These are phyloP conservation scores for Hybognathus amarus DNA, from an alignment of 2,797 vertebrate genomes.

Conservation along the genomic window DNA sequence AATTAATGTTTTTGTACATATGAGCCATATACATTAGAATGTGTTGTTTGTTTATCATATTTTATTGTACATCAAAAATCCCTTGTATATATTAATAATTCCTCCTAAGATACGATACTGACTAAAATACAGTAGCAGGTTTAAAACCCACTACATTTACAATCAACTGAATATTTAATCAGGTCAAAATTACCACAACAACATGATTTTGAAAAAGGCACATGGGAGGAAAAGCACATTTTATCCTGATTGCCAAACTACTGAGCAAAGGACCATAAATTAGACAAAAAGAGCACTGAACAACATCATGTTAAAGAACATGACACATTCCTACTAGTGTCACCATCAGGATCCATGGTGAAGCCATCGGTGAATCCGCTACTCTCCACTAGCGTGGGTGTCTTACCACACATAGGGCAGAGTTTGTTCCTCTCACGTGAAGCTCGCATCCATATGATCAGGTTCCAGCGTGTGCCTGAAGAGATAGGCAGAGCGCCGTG, in stretches of 20 bases:
- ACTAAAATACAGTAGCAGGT: constrained; percentile 1
- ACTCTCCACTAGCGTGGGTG: constrained; percentile 79
- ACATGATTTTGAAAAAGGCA: constrained; percentile 12
- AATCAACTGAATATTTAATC: constrained; percentile 6
- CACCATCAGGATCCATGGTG: constrained; percentile 65
- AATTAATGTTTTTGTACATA: constrained; percentile 23
- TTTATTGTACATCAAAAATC: constrained; percentile 23
- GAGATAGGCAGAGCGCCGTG: constrained; percentile 90
- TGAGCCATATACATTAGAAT: constrained; percentile 6
- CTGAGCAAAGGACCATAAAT: neutral
- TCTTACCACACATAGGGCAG: constrained; percentile 91
- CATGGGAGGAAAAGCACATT: neutral
- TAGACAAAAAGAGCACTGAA: neutral
- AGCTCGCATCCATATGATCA: constrained; percentile 92
- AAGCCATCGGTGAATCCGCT: constrained; percentile 90
- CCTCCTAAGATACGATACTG: constrained; percentile 1
- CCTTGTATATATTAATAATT: constrained; percentile 14
- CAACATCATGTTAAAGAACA: constrained; percentile 67
- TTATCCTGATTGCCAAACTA: neutral
- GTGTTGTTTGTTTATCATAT: neutral
- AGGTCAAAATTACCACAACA: neutral
- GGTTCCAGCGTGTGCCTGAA: constrained; percentile 92
- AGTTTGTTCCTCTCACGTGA: constrained; percentile 85
- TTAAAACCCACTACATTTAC: neutral
- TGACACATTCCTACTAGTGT: neutral